Base-by-base conservation (phyloP, 2,113 vertebrate genomes). In the Ochotona princeps region DNA sequence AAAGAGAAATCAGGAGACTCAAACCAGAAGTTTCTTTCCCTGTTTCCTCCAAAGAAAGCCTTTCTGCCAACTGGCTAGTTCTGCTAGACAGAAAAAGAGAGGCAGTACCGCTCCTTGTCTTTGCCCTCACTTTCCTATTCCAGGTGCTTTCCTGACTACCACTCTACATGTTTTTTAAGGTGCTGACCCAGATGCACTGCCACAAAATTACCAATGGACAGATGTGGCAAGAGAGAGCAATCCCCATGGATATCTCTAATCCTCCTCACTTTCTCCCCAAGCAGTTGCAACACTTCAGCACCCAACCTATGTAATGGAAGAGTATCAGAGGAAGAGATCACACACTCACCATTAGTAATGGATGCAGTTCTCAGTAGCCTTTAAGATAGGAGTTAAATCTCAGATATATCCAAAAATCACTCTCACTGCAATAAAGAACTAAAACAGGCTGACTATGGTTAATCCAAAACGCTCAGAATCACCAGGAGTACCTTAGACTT, bases 291-390 rank as follows among this genome's bases (percentile, higher is more conserved):
- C 57, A 35, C 44, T 47, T 80, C 35, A 54, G 3, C 32, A 8
- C 57, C 83, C 65, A 47, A 2, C 30, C 30, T 90, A 76, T 67
- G 85, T 35, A 90, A 54, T 32, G 38, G 75, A 95, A 81, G 54
- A 72, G 57, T 65, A 63, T 47, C 76, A 81, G 82, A 30, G 44
- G 44, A 57, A 17, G 28, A 1, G 69, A 57, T 57, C 65, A 35
- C 15, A 28, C 54, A 70, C 54, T 44, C 69, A 69, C 13, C 66
- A 75, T 90, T 67, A 32, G 14, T 75, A 72, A 69, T 66, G n/a
- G 44, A 51, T 38, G 81, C 69, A 75, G 44, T 82, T 81, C 67
- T 69, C 54, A 5, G 1, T 2, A 65, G 76, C 7, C 26, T 44
- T 81, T 69, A 38, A 57, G 67, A 89, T 69, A 54, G 54, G n/a